These are phyloP conservation scores for Saccostrea echinata DNA, from an alignment of 1,140 invertebrate species.

Conservation along the genomic window DNA sequence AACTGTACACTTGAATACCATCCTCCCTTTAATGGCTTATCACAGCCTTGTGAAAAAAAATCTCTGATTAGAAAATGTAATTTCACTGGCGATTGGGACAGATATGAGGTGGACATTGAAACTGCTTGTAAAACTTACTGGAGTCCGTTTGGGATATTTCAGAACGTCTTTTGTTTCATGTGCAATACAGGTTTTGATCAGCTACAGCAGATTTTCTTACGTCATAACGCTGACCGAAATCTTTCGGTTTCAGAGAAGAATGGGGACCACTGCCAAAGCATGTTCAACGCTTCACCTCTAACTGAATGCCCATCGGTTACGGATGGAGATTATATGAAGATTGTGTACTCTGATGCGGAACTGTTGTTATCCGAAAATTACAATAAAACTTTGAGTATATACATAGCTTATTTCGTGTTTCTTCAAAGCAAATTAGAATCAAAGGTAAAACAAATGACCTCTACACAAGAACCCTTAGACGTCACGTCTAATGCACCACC, in stretches of 20 bases:
- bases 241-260: not conserved
- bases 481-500: not conserved
- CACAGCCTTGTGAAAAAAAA: not conserved
- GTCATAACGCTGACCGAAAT: not conserved
- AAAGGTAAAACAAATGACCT: not conserved
- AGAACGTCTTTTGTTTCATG: conserved; percentile 19
- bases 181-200: not conserved
- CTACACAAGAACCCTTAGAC: not conserved
- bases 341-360: conserved; percentile 5
- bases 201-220: not conserved
- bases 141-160: not conserved
- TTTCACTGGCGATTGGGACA: conserved; percentile 11
- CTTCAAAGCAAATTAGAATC: not conserved
- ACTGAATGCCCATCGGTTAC: not conserved
- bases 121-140: conserved; percentile 13
- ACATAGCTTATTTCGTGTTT: not conserved
- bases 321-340: not conserved
- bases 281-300: not conserved
- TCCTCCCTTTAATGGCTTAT: not conserved
- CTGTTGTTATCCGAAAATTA: not conserved
- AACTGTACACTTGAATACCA: not conserved
- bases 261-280: not conserved
- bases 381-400: not conserved
- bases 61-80: not conserved
- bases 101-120: not conserved